These are phyloP conservation scores for Phainopepla nitens DNA, from an alignment of 2,113 vertebrate genomes.

Conservation along the genomic window DNA sequence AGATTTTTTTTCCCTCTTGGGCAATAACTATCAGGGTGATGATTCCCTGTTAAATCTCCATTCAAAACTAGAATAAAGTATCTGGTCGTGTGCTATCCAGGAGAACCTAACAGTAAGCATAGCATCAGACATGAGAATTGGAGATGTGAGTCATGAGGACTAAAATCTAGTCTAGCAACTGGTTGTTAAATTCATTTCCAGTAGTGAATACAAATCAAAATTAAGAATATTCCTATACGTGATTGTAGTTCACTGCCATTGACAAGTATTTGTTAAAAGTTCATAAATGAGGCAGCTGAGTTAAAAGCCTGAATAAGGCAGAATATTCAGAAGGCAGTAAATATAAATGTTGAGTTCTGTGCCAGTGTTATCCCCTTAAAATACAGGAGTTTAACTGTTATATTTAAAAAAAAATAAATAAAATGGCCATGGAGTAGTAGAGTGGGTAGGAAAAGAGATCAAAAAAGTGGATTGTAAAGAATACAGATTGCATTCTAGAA, in stretches of 20 bases:
- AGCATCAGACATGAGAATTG: not conserved
- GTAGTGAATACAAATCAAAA: not conserved
- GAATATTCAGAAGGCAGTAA: not conserved
- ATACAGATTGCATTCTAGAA: not conserved
- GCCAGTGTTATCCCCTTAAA: not conserved
- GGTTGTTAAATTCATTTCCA: not conserved
- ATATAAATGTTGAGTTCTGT: not conserved
- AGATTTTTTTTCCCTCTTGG: rapidly evolving
- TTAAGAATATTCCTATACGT: not conserved
- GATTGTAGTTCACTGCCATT: not conserved
- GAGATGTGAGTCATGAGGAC: not conserved
- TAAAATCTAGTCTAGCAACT: not conserved
- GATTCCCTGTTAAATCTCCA: not conserved
- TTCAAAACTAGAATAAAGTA: not conserved
- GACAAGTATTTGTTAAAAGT: not conserved
- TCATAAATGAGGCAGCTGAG: not conserved
- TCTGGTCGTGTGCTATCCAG: not conserved
- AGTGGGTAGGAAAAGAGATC: not conserved
- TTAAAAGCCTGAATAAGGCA: not conserved
- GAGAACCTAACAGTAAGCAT: not conserved
- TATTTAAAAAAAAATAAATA: not conserved
- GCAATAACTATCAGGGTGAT: not conserved
- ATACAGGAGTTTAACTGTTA: not conserved
- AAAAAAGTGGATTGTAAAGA: not conserved
- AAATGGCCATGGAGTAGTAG: not conserved